Conservation (phyloP, 2,113 vertebrate species). For the Myotis davidii region DNA sequence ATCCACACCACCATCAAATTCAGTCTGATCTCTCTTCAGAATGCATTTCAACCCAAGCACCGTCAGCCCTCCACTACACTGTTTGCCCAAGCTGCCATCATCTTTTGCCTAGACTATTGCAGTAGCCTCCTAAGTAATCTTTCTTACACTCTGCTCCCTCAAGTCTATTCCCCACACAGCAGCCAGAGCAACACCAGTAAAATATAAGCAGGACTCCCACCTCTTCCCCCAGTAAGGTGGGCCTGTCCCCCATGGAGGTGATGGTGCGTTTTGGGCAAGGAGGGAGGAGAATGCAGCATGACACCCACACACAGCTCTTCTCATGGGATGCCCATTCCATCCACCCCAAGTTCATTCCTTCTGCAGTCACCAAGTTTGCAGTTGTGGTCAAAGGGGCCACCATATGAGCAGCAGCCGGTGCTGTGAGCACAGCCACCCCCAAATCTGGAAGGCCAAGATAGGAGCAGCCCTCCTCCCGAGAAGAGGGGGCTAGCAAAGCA, state of each 20-base stretch:
- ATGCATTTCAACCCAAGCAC: background rate
- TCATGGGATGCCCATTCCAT: background rate
- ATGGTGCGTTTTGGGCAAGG: background rate
- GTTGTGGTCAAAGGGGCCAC: background rate
- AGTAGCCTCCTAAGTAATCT: background rate
- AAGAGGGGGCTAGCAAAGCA: background rate
- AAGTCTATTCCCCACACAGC: background rate
- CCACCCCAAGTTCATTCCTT: too few relatives aligned
- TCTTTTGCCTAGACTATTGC: background rate
- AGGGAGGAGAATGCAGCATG: background rate
- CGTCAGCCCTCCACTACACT: too few relatives aligned
- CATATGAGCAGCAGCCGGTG: background rate
- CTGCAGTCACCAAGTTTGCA: background rate
- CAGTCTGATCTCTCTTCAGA: background rate
- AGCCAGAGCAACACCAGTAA: background rate
- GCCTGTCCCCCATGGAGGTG: background rate
- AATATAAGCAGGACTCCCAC: background rate
- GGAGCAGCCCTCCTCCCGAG: too few relatives aligned
- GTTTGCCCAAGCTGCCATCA: background rate
- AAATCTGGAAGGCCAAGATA: background rate
- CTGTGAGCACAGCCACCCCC: rapidly evolving
- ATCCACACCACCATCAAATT: background rate
- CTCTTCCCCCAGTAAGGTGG: background rate
- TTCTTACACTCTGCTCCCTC: background rate
- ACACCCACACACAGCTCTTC: background rate